A percentile compares a stretch with the other conserved stretches of the same genome.
Conservation (phyloP, 2,888 invertebrate genomes). For the Torymus texanus region DNA sequence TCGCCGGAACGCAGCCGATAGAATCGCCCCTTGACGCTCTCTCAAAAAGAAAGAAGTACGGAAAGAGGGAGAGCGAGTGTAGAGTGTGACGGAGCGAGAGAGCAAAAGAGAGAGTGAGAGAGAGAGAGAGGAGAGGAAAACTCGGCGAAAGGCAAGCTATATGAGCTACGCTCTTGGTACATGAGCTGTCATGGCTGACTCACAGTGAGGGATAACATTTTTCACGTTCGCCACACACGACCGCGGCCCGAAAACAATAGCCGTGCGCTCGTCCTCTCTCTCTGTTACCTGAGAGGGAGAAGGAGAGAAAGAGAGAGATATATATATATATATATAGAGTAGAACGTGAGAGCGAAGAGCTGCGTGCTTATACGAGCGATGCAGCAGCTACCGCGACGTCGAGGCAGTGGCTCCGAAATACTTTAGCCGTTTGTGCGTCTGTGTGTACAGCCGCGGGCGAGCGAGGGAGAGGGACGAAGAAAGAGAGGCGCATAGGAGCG, state of each 20-base stretch:
- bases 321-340: too few species aligned
- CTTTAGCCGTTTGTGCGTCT: too few species aligned
- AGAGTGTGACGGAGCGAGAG: not conserved
- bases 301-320: slow-evolving; percentile 66
- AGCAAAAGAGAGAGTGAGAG: not conserved
- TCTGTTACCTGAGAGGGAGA: slow-evolving; percentile 46
- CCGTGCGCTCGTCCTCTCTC: not conserved
- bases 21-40: slow-evolving; percentile 28
- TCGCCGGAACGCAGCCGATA: not conserved
- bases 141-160: slow-evolving; percentile 45
- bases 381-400: slow-evolving; percentile 11
- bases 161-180: slow-evolving; percentile 8
- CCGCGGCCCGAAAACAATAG: slow-evolving; percentile 42
- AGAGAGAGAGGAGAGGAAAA: slow-evolving; percentile 37
- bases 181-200: slow-evolving; percentile 72
- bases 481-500: too few species aligned
- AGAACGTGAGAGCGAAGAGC: not conserved
- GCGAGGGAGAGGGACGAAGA: too few species aligned
- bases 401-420: slow-evolving; percentile 10
- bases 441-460: too few species aligned
- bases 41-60: slow-evolving; percentile 22
- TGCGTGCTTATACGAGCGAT: slow-evolving; percentile 16
- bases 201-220: slow-evolving; percentile 59
- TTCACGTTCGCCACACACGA: slow-evolving; percentile 28
- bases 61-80: not conserved